phyloP scores from a whole-genome alignment of 2,113 vertebrate genomes.

The Apodemus sylvaticus region DNA sequence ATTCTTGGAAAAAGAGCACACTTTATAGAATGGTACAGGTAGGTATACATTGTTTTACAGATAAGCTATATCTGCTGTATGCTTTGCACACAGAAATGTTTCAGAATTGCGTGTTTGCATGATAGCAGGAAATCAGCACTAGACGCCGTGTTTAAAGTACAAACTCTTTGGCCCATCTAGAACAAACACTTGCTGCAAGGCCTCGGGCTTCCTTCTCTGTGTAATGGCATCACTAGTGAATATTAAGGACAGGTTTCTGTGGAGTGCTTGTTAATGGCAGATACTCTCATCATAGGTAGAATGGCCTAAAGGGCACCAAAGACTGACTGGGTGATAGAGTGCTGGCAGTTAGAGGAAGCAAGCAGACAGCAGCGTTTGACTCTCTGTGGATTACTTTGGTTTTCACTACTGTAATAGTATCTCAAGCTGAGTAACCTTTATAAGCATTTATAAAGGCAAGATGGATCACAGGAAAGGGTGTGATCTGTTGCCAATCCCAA shows the following conservation, averaged over 20 bases:
- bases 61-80: background rate
- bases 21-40: background rate
- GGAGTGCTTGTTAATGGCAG: background rate
- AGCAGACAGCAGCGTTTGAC: background rate
- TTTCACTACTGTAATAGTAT: background rate
- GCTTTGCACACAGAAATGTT: background rate
- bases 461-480: background rate
- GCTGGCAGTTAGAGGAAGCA: background rate
- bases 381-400: background rate
- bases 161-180: no score
- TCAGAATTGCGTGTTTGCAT: background rate
- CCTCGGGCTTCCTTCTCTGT: background rate
- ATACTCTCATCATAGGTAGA: background rate
- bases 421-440: background rate
- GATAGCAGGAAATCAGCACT: background rate
- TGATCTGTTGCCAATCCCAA: background rate
- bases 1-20: background rate
- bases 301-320: background rate
- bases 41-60: rapidly evolving
- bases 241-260: background rate
- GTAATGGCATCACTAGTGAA: background rate
- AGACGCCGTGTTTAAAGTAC: background rate
- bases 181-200: background rate
- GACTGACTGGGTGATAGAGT: background rate
- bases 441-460: background rate